Conservation (phyloP, 2,113 vertebrate species). For the Phocoena phocoena region DNA sequence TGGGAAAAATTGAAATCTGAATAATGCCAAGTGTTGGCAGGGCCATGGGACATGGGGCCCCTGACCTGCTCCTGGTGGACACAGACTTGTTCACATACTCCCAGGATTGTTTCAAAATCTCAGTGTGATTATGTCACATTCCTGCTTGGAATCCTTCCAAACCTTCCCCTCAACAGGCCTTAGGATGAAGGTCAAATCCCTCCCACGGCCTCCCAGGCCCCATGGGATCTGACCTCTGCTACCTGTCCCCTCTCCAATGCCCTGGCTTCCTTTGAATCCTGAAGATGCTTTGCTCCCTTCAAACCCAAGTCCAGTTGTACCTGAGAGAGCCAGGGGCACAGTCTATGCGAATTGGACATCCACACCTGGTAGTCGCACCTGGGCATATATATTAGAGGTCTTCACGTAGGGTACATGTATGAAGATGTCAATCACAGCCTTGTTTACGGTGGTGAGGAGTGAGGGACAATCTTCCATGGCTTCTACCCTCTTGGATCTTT, state of each 20-base stretch:
- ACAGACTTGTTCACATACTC: not conserved
- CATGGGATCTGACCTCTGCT: accelerated
- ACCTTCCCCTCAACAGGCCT: not conserved
- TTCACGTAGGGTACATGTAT: not conserved
- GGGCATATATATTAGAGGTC: not conserved
- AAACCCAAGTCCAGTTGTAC: not conserved
- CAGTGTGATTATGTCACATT: not conserved
- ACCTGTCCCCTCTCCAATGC: not conserved
- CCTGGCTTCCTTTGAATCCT: not conserved
- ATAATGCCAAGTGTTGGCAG: not conserved
- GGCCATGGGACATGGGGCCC: not conserved
- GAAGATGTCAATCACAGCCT: not conserved
- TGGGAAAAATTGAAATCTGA: not conserved
- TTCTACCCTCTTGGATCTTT: too few relatives aligned
- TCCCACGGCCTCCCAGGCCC: not conserved
- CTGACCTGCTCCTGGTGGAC: not conserved
- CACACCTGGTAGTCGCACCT: not conserved
- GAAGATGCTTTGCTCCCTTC: not conserved
- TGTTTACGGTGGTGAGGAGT: not conserved
- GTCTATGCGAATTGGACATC: not conserved
- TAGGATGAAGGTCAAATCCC: not conserved
- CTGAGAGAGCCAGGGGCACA: not conserved
- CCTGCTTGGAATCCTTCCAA: not conserved
- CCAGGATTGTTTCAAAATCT: not conserved
- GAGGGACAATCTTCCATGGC: too few relatives aligned